Percentiles rank a stretch among this genome's conserved stretches.
Conservation (phyloP, 1,140 invertebrate genomes). For the Diorhabda carinulata region DNA sequence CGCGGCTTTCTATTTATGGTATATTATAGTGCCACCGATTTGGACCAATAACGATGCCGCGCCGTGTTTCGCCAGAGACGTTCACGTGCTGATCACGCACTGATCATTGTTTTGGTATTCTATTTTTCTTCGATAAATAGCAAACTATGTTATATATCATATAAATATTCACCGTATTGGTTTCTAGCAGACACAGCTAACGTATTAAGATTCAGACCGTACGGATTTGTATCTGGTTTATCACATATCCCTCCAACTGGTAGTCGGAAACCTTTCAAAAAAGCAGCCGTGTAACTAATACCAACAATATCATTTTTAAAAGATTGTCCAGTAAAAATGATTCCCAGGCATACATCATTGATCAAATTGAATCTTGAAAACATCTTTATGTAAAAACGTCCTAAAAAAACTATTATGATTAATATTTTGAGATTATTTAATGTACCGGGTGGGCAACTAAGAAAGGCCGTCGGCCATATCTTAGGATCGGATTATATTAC, state of each 20-base stretch:
- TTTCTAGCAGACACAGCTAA: slow-evolving; percentile 6
- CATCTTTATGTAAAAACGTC: slow-evolving; percentile 33
- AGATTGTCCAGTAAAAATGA: slow-evolving; percentile 30
- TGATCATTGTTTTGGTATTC: no score
- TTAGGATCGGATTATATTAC: no score
- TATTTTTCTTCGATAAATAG: no score
- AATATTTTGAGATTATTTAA: slow-evolving; percentile 27
- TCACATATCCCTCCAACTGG: slow-evolving; percentile 19
- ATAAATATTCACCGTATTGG: slow-evolving; percentile 12
- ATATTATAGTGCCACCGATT: no score
- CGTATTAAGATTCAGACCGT: neutral
- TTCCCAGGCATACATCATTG: slow-evolving; percentile 37
- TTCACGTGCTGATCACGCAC: no score
- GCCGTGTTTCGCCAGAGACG: no score
- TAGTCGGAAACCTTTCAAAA: neutral
- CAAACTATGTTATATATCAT: no score
- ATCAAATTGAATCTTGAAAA: slow-evolving; percentile 39
- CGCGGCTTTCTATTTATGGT: no score
- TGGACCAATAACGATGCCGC: no score
- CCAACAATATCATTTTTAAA: slow-evolving; percentile 31
- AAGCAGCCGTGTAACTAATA: slow-evolving; percentile 29
- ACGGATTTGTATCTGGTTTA: slow-evolving; percentile 7
- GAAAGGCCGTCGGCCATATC: no score
- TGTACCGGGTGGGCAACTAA: no score
- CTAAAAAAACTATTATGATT: slow-evolving; percentile 14